A percentile compares a stretch with the other conserved stretches of the same genome.
These are phyloP conservation scores for Theretra japonica DNA, from an alignment of 2,888 invertebrate species.

Conservation along the genomic window DNA sequence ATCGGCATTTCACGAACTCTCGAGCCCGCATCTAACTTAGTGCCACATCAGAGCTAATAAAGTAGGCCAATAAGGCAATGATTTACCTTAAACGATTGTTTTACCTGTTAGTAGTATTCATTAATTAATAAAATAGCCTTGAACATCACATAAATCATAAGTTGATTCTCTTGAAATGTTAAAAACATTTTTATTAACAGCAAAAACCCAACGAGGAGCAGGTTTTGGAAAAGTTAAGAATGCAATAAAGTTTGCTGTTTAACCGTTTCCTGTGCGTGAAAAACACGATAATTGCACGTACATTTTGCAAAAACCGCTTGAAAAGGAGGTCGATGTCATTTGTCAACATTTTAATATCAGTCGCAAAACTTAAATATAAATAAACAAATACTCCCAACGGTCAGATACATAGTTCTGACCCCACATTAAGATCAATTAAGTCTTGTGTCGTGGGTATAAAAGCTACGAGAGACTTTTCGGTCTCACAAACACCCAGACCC, in stretches of 20 bases:
- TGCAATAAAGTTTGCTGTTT: not conserved
- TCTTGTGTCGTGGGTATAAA: no score
- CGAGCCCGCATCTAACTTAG: no score
- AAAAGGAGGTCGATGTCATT: not conserved
- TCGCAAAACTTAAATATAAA: no score
- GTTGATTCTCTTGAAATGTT: slow-evolving; percentile 5
- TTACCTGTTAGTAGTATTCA: not conserved
- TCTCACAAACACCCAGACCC: no score
- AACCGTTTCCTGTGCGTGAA: not conserved
- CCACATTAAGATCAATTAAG: no score
- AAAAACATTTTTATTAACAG: not conserved
- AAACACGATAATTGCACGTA: not conserved
- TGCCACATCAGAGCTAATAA: no score
- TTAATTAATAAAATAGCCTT: not conserved
- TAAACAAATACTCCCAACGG: no score
- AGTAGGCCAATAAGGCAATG: not conserved
- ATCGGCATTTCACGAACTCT: no score
- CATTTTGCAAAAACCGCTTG: not conserved
- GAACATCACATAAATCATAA: slow-evolving; percentile 10
- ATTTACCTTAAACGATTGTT: not conserved
- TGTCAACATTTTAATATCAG: not conserved
- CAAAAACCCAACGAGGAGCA: not conserved
- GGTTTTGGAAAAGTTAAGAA: not conserved
- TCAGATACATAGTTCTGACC: no score
- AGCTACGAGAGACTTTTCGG: no score